Evolutionary conservation across 1,140 invertebrate species (phyloP).

Genomic region (Idris sp.): DNA sequence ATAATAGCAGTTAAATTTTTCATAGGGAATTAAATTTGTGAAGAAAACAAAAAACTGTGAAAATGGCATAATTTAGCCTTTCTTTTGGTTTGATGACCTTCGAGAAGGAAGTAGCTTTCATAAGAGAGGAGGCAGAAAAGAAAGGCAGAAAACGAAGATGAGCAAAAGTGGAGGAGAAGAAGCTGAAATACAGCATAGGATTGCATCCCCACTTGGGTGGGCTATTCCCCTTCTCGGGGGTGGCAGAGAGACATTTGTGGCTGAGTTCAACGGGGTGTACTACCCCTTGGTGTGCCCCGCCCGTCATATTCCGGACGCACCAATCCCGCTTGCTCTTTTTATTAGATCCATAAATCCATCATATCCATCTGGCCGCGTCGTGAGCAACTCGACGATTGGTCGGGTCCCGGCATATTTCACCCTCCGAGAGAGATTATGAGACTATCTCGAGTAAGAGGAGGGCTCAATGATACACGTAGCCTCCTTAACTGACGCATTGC

Average conservation of each 20-base stretch:
- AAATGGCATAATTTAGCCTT: background rate
- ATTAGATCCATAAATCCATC: constrained; percentile 81
- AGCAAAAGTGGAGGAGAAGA: constrained; percentile 59
- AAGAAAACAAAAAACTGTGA: background rate
- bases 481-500: constrained; percentile 73
- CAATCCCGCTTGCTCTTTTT: constrained; percentile 77
- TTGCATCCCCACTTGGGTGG: constrained; percentile 63
- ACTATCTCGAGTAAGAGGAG: constrained; percentile 32
- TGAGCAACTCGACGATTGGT: constrained; percentile 69
- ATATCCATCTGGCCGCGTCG: constrained; percentile 74
- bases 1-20: no score
- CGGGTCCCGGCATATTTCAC: constrained; percentile 58
- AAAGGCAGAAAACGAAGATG: constrained; percentile 36
- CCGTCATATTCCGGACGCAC: constrained; percentile 78
- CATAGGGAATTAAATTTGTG: no score
- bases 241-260: constrained; percentile 69
- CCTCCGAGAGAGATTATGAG: constrained; percentile 55
- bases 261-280: constrained; percentile 73
- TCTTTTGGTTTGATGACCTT: constrained; percentile 26
- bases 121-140: constrained; percentile 19
- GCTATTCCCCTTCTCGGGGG: constrained; percentile 64
- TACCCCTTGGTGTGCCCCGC: constrained; percentile 72
- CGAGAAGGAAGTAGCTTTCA: constrained; percentile 30
- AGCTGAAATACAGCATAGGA: constrained; percentile 60
- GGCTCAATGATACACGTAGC: constrained; percentile 23